These are phyloP conservation scores for Tyrannus savana DNA, from an alignment of 2,113 vertebrate species.

Conservation along the genomic window DNA sequence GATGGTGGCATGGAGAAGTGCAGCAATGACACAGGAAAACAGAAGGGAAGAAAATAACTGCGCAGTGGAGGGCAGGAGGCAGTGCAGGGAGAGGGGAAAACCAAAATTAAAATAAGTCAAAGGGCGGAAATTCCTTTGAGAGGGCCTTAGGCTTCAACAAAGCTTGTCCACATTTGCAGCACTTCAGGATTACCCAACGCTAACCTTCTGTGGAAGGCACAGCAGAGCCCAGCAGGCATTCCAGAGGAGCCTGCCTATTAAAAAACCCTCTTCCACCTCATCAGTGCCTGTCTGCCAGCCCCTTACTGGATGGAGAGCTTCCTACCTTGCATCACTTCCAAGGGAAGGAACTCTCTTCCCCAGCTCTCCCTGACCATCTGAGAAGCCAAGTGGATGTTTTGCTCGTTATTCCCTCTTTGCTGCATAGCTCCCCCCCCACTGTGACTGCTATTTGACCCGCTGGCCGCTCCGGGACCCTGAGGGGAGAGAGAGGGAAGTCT, in stretches of 20 bases:
- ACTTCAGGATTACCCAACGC: slow-evolving; percentile 44
- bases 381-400: slow-evolving; percentile 50
- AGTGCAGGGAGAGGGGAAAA: slow-evolving; percentile 32
- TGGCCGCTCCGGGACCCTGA: slow-evolving; percentile 21
- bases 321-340: neutral
- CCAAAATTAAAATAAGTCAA: slow-evolving; percentile 59
- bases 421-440: slow-evolving; percentile 61
- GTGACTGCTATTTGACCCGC: slow-evolving; percentile 60
- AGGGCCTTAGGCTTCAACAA: slow-evolving; percentile 70
- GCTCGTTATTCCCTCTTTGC: slow-evolving; percentile 45
- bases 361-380: slow-evolving; percentile 39
- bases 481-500: neutral
- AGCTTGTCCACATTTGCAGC: slow-evolving; percentile 55
- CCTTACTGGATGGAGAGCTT: neutral
- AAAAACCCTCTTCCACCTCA: neutral
- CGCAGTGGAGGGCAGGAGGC: slow-evolving; percentile 33
- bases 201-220: slow-evolving; percentile 1
- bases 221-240: slow-evolving; percentile 29
- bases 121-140: slow-evolving; percentile 55
- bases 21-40: slow-evolving; percentile 29
- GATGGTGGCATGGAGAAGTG: slow-evolving; percentile 57
- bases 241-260: neutral
- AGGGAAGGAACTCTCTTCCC: neutral
- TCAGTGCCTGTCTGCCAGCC: neutral
- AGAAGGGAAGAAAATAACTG: neutral